Percentiles rank a stretch among this genome's conserved stretches.
phyloP scores from a whole-genome alignment of 2,113 vertebrate genomes.

The Rynchops niger region DNA sequence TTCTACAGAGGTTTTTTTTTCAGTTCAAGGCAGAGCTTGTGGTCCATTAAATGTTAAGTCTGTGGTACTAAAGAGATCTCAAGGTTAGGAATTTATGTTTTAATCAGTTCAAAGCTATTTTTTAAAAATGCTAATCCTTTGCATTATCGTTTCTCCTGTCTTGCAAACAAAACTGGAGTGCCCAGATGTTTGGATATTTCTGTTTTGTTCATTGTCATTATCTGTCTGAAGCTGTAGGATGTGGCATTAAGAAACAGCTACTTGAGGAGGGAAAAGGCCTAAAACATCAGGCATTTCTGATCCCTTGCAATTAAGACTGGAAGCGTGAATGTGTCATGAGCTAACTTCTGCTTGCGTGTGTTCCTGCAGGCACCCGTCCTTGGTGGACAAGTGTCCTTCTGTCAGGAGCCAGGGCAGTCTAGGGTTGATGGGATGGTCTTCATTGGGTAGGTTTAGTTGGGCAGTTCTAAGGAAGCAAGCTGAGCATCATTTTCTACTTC shows the following conservation, averaged over 20 bases:
- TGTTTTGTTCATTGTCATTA: accelerated
- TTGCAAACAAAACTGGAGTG: background rate
- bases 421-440: background rate
- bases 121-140: background rate
- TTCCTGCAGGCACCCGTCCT: background rate
- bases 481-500: background rate
- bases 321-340: no score
- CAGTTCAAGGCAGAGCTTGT: background rate
- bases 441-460: background rate
- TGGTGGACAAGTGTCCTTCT: background rate
- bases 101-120: background rate
- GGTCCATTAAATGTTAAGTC: background rate
- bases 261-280: background rate
- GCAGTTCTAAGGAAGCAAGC: background rate
- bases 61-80: background rate
- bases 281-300: background rate
- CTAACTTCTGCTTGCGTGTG: background rate
- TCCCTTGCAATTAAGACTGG: background rate
- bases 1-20: background rate
- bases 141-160: background rate
- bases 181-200: background rate
- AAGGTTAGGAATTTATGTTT: background rate
- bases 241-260: background rate
- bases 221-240: background rate
- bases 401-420: background rate